Conservation (phyloP, 1,140 invertebrate genomes). For the Drosophila athabasca region DNA sequence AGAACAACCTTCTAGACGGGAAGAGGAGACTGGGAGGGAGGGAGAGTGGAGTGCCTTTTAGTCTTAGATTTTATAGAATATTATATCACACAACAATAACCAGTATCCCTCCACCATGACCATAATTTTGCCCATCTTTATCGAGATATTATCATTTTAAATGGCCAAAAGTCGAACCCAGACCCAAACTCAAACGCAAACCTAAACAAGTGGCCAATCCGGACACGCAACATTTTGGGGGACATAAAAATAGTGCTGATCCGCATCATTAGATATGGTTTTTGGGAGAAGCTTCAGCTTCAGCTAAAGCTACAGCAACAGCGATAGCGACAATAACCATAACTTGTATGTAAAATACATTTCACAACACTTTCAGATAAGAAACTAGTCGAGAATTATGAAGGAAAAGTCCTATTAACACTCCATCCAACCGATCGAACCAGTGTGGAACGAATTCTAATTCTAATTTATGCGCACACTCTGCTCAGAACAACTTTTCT, state of each 20-base stretch:
- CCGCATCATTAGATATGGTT: slow-evolving; percentile 42
- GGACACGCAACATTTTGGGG: slow-evolving; percentile 43
- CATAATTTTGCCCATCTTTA: slow-evolving; percentile 32
- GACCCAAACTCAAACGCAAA: background rate
- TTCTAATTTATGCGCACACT: slow-evolving; percentile 64
- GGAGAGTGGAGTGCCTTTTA: slow-evolving; percentile 27
- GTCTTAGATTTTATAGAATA: slow-evolving; percentile 47
- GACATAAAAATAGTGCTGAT: slow-evolving; percentile 63
- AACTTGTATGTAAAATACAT: slow-evolving; percentile 67
- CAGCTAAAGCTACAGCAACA: no score
- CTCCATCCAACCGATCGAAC: slow-evolving; percentile 36
- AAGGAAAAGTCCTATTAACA: slow-evolving; percentile 67
- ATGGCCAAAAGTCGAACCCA: slow-evolving; percentile 28
- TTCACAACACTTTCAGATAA: slow-evolving; percentile 55
- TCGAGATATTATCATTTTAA: slow-evolving; percentile 70
- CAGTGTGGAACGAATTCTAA: slow-evolving; percentile 27
- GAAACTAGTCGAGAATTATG: slow-evolving; percentile 35
- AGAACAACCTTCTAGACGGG: slow-evolving; percentile 17
- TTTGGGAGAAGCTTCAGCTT: background rate
- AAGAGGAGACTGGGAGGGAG: slow-evolving; percentile 13
- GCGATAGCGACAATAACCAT: slow-evolving; percentile 38
- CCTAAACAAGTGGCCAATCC: slow-evolving; percentile 40
- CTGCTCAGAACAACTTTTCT: no score
- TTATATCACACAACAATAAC: slow-evolving; percentile 45
- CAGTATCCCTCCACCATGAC: slow-evolving; percentile 25